Evolutionary conservation across 2,797 vertebrate species (phyloP).

Genomic region (Gadopsis bispinosus): DNA sequence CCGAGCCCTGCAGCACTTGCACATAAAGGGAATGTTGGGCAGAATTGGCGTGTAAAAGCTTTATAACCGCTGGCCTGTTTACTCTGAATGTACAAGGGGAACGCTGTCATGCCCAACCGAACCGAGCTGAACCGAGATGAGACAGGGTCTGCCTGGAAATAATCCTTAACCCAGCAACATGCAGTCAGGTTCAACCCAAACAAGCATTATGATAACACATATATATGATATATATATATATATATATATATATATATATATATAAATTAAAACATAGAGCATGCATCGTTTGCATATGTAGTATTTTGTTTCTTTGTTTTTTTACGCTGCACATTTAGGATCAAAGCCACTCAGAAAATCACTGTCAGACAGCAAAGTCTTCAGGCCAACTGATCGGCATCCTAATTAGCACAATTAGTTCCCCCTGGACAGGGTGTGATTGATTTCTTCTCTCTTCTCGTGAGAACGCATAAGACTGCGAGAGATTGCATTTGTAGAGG

Average conservation of each 20-base stretch:
- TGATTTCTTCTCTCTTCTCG: background rate
- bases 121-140: slow-evolving; percentile 28
- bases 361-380: background rate
- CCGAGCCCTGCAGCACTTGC: slow-evolving; percentile 85
- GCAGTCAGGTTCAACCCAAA: background rate
- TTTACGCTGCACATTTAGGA: background rate
- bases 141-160: slow-evolving; percentile 21
- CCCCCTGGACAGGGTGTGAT: background rate
- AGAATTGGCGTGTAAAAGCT: slow-evolving; percentile 87
- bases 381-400: background rate
- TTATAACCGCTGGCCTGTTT: slow-evolving; percentile 86
- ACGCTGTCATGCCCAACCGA: slow-evolving; percentile 50
- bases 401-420: background rate
- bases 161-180: background rate
- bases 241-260: no score
- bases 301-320: background rate
- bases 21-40: slow-evolving; percentile 85
- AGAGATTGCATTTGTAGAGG: background rate
- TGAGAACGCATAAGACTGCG: background rate
- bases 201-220: background rate
- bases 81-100: slow-evolving; percentile 73
- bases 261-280: background rate
- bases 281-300: no score
- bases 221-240: no score
- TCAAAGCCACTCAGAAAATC: background rate